A percentile compares a stretch with the other conserved stretches of the same genome.
Evolutionary conservation across 2,113 vertebrate species (phyloP).

Genomic region (Balaenoptera acutorostrata): DNA sequence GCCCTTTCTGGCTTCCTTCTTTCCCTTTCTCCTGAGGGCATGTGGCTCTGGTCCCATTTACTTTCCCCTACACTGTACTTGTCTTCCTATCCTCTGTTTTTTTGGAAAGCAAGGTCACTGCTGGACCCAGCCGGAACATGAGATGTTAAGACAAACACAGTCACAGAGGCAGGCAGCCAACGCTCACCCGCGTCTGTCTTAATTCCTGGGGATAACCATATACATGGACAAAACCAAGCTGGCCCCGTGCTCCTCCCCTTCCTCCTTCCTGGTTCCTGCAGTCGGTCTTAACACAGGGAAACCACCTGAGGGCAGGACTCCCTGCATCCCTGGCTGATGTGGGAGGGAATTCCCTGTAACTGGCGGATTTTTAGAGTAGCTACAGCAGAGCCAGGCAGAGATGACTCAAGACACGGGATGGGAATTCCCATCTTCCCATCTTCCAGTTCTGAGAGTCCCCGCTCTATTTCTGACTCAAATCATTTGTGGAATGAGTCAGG

Average conservation of each 20-base stretch:
- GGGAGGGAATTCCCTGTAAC: background rate
- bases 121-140: background rate
- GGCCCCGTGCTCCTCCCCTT: fast-evolving
- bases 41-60: background rate
- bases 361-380: background rate
- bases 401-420: background rate
- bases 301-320: fast-evolving
- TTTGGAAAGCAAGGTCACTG: background rate
- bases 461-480: background rate
- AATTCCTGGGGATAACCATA: background rate
- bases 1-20: background rate
- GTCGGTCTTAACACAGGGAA: fast-evolving
- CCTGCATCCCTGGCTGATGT: background rate
- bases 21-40: background rate
- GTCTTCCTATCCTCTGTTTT: background rate
- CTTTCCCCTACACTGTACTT: background rate
- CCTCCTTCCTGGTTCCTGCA: background rate
- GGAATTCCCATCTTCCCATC: background rate
- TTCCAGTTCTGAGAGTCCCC: background rate
- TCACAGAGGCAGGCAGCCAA: background rate
- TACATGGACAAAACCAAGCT: background rate
- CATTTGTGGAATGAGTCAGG: background rate
- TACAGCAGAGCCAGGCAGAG: background rate
- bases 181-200: background rate
- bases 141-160: background rate